Evolutionary conservation across 2,888 invertebrate genomes (phyloP).

Genomic region (Cephus runcator): DNA sequence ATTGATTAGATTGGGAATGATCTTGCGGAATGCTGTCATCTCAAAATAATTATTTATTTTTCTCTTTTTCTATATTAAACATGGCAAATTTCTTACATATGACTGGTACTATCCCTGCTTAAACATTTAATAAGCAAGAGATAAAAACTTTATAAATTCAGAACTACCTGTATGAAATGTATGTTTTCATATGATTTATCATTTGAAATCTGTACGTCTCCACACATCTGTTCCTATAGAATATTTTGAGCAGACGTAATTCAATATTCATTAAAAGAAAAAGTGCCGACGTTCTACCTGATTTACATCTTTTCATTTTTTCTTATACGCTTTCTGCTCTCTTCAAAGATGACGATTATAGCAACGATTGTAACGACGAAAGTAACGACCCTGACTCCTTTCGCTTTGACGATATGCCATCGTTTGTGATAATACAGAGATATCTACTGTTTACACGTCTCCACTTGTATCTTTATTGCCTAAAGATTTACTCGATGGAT

Average conservation of each 20-base stretch:
- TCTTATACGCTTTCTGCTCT: background rate
- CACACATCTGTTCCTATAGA: too few relatives aligned
- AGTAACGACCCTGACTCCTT: background rate
- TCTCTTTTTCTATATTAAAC: background rate
- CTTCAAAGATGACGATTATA: background rate
- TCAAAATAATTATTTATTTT: background rate
- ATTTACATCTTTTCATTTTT: background rate
- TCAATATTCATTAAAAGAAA: background rate
- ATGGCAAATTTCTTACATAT: background rate
- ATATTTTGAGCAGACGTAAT: background rate
- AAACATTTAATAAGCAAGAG: background rate
- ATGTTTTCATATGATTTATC: background rate
- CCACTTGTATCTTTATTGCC: background rate
- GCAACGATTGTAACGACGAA: background rate
- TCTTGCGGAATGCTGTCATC: background rate
- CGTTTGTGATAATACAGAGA: background rate
- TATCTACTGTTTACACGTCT: background rate
- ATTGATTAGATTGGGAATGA: background rate
- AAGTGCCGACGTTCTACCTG: background rate
- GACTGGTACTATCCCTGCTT: background rate
- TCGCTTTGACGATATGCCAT: background rate
- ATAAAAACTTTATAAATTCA: background rate
- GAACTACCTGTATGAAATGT: background rate
- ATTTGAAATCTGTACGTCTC: too few relatives aligned
- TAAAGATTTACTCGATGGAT: background rate